Percentiles rank a stretch among this genome's conserved stretches.
Conservation (phyloP, 2,113 vertebrate species). For the Poecilia latipinna region DNA sequence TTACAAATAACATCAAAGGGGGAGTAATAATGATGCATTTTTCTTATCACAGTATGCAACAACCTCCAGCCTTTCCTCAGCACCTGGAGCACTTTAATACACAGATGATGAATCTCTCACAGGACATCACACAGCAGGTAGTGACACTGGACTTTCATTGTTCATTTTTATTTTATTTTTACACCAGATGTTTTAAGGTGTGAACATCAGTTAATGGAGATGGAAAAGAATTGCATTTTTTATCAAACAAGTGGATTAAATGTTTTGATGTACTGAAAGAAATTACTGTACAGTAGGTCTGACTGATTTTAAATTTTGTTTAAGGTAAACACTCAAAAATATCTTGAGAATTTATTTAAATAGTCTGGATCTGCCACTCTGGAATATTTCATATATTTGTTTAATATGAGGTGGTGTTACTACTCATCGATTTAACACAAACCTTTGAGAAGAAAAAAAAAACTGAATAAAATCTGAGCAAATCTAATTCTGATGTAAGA, state of each 20-base stretch:
- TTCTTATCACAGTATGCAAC: constrained; percentile 81
- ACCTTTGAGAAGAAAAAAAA: not conserved
- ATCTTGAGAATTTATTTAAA: no score
- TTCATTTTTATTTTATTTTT: not conserved
- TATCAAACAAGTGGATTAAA: no score
- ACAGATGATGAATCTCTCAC: constrained; percentile 86
- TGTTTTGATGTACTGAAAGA: no score
- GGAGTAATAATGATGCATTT: constrained; percentile 13
- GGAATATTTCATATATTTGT: not conserved
- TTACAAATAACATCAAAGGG: not conserved
- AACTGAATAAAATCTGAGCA: not conserved
- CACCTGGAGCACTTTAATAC: constrained; percentile 89
- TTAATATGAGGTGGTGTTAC: not conserved
- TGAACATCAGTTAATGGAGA: no score
- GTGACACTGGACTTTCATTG: not conserved
- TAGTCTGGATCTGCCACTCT: not conserved
- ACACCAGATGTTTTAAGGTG: no score
- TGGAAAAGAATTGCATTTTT: no score
- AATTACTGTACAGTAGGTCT: no score
- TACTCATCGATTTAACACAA: not conserved
- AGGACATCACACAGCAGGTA: constrained; percentile 92
- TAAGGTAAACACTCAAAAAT: no score
- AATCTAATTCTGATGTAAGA: not conserved
- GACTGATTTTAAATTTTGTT: no score
- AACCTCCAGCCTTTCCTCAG: constrained; percentile 83